phyloP scores from a whole-genome alignment of 2,113 vertebrate genomes.

The Anoura caudifer region DNA sequence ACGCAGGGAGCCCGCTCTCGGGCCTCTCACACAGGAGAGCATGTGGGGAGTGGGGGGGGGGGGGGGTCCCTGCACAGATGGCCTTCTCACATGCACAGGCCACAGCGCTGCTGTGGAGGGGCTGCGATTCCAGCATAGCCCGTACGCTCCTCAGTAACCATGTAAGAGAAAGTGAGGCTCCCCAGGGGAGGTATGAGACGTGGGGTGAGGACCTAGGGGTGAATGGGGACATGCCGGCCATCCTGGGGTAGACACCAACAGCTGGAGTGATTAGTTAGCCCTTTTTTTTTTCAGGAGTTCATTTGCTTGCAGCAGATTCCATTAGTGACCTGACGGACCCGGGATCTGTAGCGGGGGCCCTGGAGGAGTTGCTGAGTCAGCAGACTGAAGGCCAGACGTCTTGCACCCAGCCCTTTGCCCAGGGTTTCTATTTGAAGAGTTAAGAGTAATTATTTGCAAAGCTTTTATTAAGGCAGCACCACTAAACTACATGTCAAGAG shows the following conservation, averaged over 20 bases:
- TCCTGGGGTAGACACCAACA: neutral
- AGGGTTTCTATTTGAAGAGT: slow-evolving; percentile 65
- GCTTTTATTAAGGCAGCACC: slow-evolving; percentile 39
- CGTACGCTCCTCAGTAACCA: neutral
- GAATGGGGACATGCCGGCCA: neutral
- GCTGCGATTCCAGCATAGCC: neutral
- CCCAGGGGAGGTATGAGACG: neutral
- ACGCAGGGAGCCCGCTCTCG: neutral
- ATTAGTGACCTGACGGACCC: slow-evolving; percentile 54
- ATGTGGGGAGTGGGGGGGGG: too few species aligned
- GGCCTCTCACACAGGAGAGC: neutral
- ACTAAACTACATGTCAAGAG: neutral
- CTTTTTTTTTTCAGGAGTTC: slow-evolving; percentile 8
- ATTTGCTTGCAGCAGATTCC: slow-evolving; percentile 65
- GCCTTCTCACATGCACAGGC: neutral
- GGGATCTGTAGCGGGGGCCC: slow-evolving; percentile 17
- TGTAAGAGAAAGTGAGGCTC: neutral
- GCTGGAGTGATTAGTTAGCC: slow-evolving; percentile 53
- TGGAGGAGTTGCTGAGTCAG: slow-evolving; percentile 52
- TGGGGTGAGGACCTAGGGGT: neutral
- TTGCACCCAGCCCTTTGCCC: slow-evolving; percentile 66
- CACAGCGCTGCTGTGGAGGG: neutral
- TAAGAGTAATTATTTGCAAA: slow-evolving; percentile 73
- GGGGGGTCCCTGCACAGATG: neutral
- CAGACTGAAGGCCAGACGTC: slow-evolving; percentile 41